Conservation (phyloP, 2,113 vertebrate genomes). For the Pyxicephalus adspersus region DNA sequence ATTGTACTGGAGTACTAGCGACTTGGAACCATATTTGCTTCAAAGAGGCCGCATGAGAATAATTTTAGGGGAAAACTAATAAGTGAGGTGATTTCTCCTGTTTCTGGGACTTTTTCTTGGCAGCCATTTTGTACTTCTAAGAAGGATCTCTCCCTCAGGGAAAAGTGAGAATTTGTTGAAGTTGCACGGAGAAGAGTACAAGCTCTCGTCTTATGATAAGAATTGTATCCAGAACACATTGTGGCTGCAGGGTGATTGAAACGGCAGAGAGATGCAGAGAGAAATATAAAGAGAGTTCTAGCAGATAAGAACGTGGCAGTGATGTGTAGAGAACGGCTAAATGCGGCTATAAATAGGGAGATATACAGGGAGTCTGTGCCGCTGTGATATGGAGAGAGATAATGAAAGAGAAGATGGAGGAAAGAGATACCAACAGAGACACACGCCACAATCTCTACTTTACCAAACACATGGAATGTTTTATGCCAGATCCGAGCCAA, state of each 20-base stretch:
- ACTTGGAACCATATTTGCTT: too few species aligned
- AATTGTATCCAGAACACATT: constrained; percentile 32
- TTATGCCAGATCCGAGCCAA: not conserved
- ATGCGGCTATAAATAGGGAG: constrained; percentile 45
- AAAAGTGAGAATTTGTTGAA: not conserved
- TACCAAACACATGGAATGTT: constrained; percentile 7
- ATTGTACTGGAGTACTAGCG: too few species aligned
- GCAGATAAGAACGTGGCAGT: constrained; percentile 38
- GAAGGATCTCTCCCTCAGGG: not conserved
- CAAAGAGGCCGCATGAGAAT: too few species aligned
- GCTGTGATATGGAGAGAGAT: constrained; percentile 35
- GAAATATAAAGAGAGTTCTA: constrained; percentile 19
- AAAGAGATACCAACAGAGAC: constrained; percentile 9
- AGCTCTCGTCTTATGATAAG: constrained; percentile 35
- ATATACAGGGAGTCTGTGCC: constrained; percentile 28
- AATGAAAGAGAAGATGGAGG: constrained; percentile 24
- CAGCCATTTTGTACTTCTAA: not conserved
- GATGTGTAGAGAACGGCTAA: constrained; percentile 23
- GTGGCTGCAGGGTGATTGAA: constrained; percentile 40
- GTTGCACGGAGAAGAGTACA: not conserved
- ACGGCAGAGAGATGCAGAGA: constrained; percentile 35
- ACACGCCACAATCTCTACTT: constrained; percentile 7
- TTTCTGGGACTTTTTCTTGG: too few species aligned
- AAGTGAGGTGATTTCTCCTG: too few species aligned
- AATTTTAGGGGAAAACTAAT: too few species aligned